phyloP scores from a whole-genome alignment of 1,140 invertebrate genomes.

The Caerostris darwini region DNA sequence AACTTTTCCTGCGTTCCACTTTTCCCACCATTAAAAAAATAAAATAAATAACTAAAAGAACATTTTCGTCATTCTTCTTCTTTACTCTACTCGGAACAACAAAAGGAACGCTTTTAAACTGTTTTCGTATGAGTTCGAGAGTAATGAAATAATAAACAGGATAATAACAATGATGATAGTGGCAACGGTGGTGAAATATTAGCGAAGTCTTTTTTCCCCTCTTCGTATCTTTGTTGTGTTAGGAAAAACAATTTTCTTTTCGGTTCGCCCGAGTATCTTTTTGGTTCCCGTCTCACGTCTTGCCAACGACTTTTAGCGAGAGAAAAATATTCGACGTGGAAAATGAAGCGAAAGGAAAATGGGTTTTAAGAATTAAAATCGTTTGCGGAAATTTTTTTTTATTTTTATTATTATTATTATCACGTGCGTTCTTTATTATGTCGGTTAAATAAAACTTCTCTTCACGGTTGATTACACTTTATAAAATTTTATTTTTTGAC shows the following conservation, averaged over 20 bases:
- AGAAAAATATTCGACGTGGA: conserved; percentile 25
- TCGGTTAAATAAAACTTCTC: too few species aligned
- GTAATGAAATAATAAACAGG: conserved; percentile 73
- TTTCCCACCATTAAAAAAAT: conserved; percentile 24
- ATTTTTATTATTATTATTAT: not conserved
- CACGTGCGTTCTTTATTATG: too few species aligned
- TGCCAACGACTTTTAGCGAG: conserved; percentile 39
- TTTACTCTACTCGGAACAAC: not conserved
- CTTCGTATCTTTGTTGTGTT: conserved; percentile 16
- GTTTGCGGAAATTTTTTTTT: not conserved
- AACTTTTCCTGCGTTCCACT: conserved; percentile 8
- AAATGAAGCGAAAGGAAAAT: conserved; percentile 11
- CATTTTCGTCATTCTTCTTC: not conserved
- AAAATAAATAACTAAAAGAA: not conserved
- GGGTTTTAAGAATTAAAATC: conserved; percentile 4
- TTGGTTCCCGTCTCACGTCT: conserved; percentile 49
- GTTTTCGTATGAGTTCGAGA: conserved; percentile 30
- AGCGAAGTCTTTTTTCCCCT: conserved; percentile 7
- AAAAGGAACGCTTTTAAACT: conserved; percentile 57
- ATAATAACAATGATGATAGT: conserved; percentile 67
- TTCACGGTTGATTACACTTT: too few species aligned
- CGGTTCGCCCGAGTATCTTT: conserved; percentile 16
- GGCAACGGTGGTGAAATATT: conserved; percentile 69
- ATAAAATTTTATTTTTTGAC: too few species aligned
- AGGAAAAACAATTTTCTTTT: conserved; percentile 58